Conservation (phyloP, 2,797 vertebrate genomes). For the Lepilemur septentrionalis region DNA sequence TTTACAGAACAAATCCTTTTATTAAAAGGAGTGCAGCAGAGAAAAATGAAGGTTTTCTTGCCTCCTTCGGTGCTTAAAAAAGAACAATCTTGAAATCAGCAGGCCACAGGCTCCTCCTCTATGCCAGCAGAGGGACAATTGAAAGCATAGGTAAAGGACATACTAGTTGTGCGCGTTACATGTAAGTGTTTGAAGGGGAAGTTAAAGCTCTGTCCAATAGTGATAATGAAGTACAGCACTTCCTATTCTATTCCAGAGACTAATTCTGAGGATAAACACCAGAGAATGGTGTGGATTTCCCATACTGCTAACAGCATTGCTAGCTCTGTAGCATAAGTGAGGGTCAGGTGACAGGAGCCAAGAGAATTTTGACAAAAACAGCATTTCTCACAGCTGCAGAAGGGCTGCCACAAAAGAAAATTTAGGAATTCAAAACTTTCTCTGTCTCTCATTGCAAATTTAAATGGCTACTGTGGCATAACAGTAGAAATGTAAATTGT, state of each 20-base stretch:
- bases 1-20: too few relatives aligned
- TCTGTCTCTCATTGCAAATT: not conserved
- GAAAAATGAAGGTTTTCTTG: too few relatives aligned
- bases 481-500: slow-evolving; percentile 12
- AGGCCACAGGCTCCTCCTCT: too few relatives aligned
- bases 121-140: not conserved
- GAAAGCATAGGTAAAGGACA: not conserved
- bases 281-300: not conserved
- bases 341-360: not conserved
- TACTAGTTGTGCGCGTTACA: not conserved
- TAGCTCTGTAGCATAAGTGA: not conserved
- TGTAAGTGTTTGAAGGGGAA: not conserved
- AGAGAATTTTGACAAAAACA: not conserved
- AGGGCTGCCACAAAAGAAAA: not conserved
- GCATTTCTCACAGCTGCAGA: not conserved
- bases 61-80: too few relatives aligned
- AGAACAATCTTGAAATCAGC: too few relatives aligned
- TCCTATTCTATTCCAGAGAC: not conserved
- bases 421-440: slow-evolving; percentile 6
- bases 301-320: not conserved
- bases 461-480: not conserved
- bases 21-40: too few relatives aligned
- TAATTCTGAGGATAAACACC: too few relatives aligned
- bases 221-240: not conserved
- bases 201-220: not conserved